A percentile compares a stretch with the other conserved stretches of the same genome.
phyloP scores from a whole-genome alignment of 2,797 vertebrate species.

The Nyctalus aviator region DNA sequence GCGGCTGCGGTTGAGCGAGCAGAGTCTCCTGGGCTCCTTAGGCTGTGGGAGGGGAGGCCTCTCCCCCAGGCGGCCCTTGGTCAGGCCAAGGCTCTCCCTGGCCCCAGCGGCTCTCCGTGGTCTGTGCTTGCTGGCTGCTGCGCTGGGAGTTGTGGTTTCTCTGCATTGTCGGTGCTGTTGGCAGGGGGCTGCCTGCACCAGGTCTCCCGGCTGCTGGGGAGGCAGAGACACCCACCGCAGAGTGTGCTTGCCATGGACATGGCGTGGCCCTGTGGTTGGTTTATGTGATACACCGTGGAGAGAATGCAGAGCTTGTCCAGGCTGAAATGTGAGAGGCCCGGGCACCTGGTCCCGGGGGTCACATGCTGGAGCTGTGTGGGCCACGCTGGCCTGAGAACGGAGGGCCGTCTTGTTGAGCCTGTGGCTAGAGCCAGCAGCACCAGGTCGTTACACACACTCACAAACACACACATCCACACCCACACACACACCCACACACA shows the following conservation, averaged over 20 bases:
- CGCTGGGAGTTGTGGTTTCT: conserved; percentile 52
- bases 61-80: not conserved
- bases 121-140: not conserved
- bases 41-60: not conserved
- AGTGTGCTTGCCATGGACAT: conserved; percentile 52
- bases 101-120: not conserved
- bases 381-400: not conserved
- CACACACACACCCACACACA: not conserved
- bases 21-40: not conserved
- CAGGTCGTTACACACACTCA: not conserved
- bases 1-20: conserved; percentile 27
- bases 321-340: conserved; percentile 68
- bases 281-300: conserved; percentile 57
- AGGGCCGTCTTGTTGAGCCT: not conserved
- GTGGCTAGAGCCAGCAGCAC: not conserved
- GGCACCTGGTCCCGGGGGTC: conserved; percentile 52
- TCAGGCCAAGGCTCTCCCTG: not conserved
- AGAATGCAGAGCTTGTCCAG: conserved; percentile 58
- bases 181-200: not conserved
- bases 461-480: not conserved
- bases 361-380: not conserved
- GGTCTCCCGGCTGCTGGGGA: conserved; percentile 10
- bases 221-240: not conserved
- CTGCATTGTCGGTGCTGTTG: not conserved
- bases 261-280: conserved; percentile 53